A percentile compares a stretch with the other conserved stretches of the same genome.
phyloP scores from a whole-genome alignment of 2,113 vertebrate species.

The Sorex araneus region DNA sequence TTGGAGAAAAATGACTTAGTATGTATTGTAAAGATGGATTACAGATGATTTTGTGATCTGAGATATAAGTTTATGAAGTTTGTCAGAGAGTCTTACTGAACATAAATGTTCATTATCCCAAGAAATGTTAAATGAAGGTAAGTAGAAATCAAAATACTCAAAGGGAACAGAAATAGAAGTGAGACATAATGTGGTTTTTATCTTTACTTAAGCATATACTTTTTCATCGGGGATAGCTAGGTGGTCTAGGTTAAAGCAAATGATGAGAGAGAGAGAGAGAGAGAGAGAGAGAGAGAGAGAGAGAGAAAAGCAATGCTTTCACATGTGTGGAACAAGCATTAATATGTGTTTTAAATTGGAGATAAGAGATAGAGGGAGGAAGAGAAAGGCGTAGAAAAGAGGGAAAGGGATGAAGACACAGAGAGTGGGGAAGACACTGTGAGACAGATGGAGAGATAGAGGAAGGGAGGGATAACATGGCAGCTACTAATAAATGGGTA shows the following conservation, averaged over 20 bases:
- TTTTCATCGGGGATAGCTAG: neutral
- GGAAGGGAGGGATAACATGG: neutral
- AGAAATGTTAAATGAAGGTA: neutral
- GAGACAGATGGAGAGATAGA: neutral
- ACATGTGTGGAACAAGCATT: too few species aligned
- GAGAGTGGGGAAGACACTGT: neutral
- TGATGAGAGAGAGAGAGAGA: neutral
- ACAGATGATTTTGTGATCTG: conserved; percentile 2
- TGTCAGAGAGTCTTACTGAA: conserved; percentile 16
- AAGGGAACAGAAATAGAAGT: neutral
- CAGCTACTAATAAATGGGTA: neutral
- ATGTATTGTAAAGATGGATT: neutral
- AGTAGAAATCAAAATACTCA: conserved; percentile 6
- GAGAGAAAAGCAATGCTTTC: too few species aligned
- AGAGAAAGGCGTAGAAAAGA: neutral
- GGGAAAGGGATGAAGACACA: too few species aligned
- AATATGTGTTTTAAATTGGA: neutral
- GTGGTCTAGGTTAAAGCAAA: neutral
- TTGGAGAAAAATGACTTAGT: neutral
- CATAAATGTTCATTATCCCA: neutral
- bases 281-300: too few species aligned
- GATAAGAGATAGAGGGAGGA: neutral
- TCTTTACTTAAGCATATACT: conserved; percentile 4
- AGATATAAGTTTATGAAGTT: neutral
- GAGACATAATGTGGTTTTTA: neutral